Conservation (phyloP, 2,113 vertebrate species). For the Microtus montanus region DNA sequence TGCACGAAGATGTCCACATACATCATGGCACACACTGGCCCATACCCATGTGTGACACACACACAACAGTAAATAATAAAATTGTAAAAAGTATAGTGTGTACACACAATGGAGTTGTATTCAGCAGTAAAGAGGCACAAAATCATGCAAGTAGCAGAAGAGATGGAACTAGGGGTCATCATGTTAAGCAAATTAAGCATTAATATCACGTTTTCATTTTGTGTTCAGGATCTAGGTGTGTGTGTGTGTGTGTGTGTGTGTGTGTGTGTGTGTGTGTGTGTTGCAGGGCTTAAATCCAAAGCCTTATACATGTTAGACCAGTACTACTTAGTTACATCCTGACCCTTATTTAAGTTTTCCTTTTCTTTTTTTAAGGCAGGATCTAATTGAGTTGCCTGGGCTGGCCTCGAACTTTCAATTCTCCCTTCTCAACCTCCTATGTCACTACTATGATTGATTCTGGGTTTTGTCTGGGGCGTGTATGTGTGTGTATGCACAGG, state of each 20-base stretch:
- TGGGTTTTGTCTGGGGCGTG: neutral
- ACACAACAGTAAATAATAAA: neutral
- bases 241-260: neutral
- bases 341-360: neutral
- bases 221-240: neutral
- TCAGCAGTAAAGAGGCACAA: neutral
- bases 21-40: neutral
- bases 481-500: neutral
- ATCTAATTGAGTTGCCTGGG: neutral
- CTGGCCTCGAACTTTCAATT: neutral
- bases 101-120: neutral
- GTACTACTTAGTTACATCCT: neutral
- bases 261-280: neutral
- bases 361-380: neutral
- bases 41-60: neutral
- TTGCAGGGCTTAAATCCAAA: no score
- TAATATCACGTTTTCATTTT: neutral
- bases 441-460: neutral
- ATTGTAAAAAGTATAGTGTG: neutral
- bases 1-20: neutral
- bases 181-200: neutral
- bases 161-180: neutral
- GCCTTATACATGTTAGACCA: neutral
- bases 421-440: neutral
- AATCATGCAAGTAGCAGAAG: neutral